phyloP scores from a whole-genome alignment of 2,888 invertebrate genomes.

The Platycheirus rosarum region DNA sequence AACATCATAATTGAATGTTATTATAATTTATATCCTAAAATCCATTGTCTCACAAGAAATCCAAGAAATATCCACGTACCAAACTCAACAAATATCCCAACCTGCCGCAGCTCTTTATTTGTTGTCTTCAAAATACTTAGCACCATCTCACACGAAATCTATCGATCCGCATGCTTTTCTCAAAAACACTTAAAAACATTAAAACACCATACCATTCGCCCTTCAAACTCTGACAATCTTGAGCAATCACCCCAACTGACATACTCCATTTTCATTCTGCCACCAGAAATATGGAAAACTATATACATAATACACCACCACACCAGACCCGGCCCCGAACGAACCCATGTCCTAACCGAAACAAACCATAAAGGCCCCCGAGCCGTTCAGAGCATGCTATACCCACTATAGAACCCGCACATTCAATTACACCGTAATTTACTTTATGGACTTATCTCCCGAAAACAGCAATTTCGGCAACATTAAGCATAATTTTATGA shows the following conservation, averaged over 20 bases:
- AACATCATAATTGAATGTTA: no score
- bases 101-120: constrained; percentile 16
- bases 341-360: constrained; percentile 59
- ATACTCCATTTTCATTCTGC: constrained; percentile 46
- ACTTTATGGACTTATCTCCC: constrained; percentile 81
- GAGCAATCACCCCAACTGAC: constrained; percentile 69
- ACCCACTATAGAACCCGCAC: constrained; percentile 76
- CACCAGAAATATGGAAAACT: constrained; percentile 54
- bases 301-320: constrained; percentile 23
- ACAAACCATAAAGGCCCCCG: constrained; percentile 66
- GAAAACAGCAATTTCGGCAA: constrained; percentile 81
- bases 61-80: not conserved
- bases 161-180: constrained; percentile 25
- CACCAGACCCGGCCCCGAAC: not conserved
- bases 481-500: constrained; percentile 82
- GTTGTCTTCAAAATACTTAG: not conserved
- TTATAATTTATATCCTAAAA: no score
- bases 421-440: constrained; percentile 82
- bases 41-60: no score
- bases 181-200: constrained; percentile 30
- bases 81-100: not conserved
- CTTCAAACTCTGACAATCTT: constrained; percentile 66
- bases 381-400: constrained; percentile 38
- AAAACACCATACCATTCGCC: constrained; percentile 39
- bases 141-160: not conserved